Percentiles rank a stretch among this genome's conserved stretches.
These are phyloP conservation scores for cattle (Bos taurus) DNA, from an alignment of 2,113 vertebrate genomes.

Conservation along the genomic window DNA sequence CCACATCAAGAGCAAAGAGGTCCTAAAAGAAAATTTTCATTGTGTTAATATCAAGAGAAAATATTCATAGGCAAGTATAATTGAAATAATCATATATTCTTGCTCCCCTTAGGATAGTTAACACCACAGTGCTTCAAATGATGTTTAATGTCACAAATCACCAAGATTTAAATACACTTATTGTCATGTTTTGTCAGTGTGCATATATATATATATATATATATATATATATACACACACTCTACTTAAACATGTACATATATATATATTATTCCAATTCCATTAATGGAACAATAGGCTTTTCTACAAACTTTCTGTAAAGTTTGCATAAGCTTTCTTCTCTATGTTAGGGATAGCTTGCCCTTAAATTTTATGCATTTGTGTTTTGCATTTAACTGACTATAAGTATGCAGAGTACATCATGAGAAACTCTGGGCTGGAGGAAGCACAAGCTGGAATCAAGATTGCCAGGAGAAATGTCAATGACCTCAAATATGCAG, in stretches of 20 bases:
- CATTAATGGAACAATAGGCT: background rate
- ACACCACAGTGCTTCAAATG: background rate
- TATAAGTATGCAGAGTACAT: no score
- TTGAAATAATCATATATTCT: background rate
- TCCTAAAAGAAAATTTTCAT: slow-evolving; percentile 83
- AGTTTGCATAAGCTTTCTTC: background rate
- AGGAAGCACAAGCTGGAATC: no score
- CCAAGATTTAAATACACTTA: background rate
- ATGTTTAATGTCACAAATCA: background rate
- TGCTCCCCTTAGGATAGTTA: background rate
- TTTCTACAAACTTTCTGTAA: background rate
- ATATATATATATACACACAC: background rate
- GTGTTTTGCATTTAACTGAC: background rate
- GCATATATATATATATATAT: background rate
- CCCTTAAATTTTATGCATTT: background rate
- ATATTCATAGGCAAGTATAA: background rate
- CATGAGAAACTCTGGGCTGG: no score
- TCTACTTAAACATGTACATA: background rate
- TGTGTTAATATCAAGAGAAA: background rate
- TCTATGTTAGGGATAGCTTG: background rate
- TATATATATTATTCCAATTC: background rate
- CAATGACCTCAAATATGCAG: no score
- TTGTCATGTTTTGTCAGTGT: background rate
- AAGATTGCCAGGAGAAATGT: no score
- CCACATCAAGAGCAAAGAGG: slow-evolving; percentile 96